Conservation (phyloP, 1,140 invertebrate genomes). For the Dufourea novaeangliae region DNA sequence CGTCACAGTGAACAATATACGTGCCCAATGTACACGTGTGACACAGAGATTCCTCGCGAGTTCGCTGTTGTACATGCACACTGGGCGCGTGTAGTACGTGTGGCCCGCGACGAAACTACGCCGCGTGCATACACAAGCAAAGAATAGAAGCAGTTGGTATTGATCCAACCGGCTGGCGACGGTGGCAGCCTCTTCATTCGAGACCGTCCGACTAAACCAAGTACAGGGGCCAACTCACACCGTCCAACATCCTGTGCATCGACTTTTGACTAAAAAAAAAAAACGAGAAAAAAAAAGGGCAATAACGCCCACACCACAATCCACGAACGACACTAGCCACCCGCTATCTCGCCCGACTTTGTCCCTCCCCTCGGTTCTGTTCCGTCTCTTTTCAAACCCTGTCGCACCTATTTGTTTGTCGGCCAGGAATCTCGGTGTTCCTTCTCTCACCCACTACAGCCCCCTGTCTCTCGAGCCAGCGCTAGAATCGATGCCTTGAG, state of each 20-base stretch:
- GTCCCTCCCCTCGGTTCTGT: not conserved
- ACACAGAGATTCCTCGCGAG: not conserved
- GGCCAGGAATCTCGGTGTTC: not conserved
- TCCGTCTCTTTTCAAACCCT: not conserved
- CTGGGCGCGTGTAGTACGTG: not conserved
- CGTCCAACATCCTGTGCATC: constrained; percentile 38
- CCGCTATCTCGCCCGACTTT: too few species aligned
- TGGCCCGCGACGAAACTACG: constrained; percentile 51
- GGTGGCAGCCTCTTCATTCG: constrained; percentile 66
- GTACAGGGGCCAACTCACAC: constrained; percentile 42
- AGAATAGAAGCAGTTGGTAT: constrained; percentile 80
- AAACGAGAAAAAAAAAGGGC: constrained; percentile 21
- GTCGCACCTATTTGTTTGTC: constrained; percentile 4
- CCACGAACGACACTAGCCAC: not conserved
- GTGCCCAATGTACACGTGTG: too few species aligned
- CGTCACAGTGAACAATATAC: not conserved
- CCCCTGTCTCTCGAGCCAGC: constrained; percentile 3
- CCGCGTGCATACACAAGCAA: constrained; percentile 64
- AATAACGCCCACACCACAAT: constrained; percentile 36
- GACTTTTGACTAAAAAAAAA: constrained; percentile 29
- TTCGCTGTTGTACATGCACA: not conserved
- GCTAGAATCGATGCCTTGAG: constrained; percentile 58
- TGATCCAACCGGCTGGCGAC: too few species aligned
- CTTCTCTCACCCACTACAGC: too few species aligned
- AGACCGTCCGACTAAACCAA: constrained; percentile 53